Conservation (phyloP, 2,797 vertebrate species). For the Chelon auratus region DNA sequence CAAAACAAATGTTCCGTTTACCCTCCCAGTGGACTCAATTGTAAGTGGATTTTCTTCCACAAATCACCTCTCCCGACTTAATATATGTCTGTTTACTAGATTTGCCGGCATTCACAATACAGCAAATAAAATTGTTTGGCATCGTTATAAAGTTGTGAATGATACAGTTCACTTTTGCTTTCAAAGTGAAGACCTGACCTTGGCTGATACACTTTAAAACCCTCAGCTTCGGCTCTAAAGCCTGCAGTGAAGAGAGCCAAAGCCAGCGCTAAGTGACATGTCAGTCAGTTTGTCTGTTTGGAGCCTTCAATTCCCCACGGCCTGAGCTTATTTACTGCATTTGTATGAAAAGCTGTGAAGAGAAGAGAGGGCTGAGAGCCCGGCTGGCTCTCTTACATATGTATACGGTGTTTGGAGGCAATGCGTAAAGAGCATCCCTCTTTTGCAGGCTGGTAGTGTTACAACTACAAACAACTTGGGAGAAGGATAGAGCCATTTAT, state of each 20-base stretch:
- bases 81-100: constrained; percentile 1
- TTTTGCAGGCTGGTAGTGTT: constrained; percentile 41
- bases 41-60: background rate
- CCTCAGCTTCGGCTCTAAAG: constrained; percentile 66
- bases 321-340: constrained; percentile 84
- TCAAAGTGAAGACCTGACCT: constrained; percentile 48
- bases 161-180: constrained; percentile 49
- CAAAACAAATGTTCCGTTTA: constrained; percentile 25
- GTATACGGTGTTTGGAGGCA: constrained; percentile 79
- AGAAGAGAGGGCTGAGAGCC: constrained; percentile 74
- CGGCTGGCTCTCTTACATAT: constrained; percentile 81
- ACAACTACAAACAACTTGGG: constrained; percentile 74
- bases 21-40: constrained; percentile 15
- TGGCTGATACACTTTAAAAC: constrained; percentile 53
- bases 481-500: constrained; percentile 66
- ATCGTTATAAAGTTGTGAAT: constrained; percentile 16
- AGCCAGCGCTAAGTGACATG: constrained; percentile 83
- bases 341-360: constrained; percentile 83
- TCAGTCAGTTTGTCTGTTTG: constrained; percentile 76
- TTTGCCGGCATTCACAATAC: constrained; percentile 9
- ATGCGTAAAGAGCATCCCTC: constrained; percentile 63
- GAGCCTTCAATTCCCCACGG: constrained; percentile 76
- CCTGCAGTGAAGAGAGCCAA: constrained; percentile 70
- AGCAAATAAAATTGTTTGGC: constrained; percentile 3
- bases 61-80: background rate